Percentiles rank a stretch among this genome's conserved stretches.
Conservation (phyloP, 2,113 vertebrate genomes). For the Meleagris gallopavo region DNA sequence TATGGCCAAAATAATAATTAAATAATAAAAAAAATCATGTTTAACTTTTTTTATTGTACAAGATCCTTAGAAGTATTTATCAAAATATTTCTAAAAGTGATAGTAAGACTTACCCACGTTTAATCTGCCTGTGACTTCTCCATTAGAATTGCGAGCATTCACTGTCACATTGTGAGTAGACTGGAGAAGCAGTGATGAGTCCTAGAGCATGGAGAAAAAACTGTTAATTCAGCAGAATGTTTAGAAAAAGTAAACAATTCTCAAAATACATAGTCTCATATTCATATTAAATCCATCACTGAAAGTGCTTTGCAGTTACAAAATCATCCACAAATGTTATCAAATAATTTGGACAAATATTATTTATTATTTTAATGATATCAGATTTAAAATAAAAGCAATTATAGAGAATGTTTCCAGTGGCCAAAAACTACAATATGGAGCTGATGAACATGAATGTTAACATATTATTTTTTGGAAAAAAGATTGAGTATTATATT, state of each 20-base stretch:
- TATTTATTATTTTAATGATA: not conserved
- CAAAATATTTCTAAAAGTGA: not conserved
- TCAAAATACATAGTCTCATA: not conserved
- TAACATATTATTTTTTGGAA: not conserved
- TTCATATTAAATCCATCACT: not conserved
- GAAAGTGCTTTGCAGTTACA: not conserved
- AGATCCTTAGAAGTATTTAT: not conserved
- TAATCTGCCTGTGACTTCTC: conserved; percentile 90
- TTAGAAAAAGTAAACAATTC: not conserved
- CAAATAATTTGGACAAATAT: not conserved
- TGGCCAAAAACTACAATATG: not conserved
- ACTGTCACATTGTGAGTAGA: conserved; percentile 91
- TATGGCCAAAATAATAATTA: not conserved
- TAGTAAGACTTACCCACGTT: conserved; percentile 88
- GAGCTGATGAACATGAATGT: not conserved
- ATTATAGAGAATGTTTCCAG: not conserved
- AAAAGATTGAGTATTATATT: not conserved
- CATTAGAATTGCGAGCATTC: conserved; percentile 87
- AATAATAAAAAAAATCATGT: not conserved
- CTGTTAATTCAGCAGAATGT: not conserved
- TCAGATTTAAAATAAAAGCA: not conserved
- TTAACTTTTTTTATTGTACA: not conserved
- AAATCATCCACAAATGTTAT: not conserved
- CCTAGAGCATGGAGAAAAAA: conserved; percentile 72
- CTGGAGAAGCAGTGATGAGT: conserved; percentile 87